Conservation (phyloP, 2,888 invertebrate species). For the Tricholauxania praeusta region DNA sequence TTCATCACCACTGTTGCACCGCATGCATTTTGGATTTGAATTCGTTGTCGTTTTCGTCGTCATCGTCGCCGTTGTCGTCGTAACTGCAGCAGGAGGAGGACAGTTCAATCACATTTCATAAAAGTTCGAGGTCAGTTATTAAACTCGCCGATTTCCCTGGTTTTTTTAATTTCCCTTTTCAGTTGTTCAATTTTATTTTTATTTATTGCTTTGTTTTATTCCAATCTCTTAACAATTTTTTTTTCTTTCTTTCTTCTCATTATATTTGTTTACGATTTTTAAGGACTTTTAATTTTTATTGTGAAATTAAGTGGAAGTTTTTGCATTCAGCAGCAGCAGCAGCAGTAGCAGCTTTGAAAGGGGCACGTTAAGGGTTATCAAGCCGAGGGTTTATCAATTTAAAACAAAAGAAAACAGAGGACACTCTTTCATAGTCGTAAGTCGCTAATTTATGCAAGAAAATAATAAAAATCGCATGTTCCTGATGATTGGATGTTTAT, state of each 20-base stretch:
- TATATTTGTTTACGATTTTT: constrained; percentile 15
- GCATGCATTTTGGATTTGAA: constrained; percentile 17
- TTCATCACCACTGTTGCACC: not conserved
- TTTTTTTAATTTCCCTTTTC: constrained; percentile 6
- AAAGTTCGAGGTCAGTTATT: constrained; percentile 42
- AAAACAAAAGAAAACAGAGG: not conserved
- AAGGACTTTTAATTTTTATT: not conserved
- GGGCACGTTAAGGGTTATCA: constrained; percentile 18
- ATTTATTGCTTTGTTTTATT: constrained; percentile 16
- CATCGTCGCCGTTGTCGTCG: not conserved
- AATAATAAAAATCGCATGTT: not conserved
- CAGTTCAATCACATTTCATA: constrained; percentile 41
- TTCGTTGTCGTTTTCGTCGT: constrained; percentile 3
- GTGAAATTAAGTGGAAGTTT: constrained; percentile 30
- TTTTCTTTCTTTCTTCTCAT: not conserved
- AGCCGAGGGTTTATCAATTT: constrained; percentile 18
- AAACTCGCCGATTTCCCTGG: constrained; percentile 20
- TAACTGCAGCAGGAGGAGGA: constrained; percentile 26
- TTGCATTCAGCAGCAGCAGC: not conserved
- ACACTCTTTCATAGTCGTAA: not conserved
- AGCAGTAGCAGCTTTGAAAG: not conserved
- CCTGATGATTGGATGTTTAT: not conserved
- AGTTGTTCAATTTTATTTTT: not conserved
- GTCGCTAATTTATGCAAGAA: too few relatives aligned
- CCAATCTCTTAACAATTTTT: not conserved